Evolutionary conservation across 1,140 invertebrate species (phyloP).

Genomic region (Agrilus planipennis): DNA sequence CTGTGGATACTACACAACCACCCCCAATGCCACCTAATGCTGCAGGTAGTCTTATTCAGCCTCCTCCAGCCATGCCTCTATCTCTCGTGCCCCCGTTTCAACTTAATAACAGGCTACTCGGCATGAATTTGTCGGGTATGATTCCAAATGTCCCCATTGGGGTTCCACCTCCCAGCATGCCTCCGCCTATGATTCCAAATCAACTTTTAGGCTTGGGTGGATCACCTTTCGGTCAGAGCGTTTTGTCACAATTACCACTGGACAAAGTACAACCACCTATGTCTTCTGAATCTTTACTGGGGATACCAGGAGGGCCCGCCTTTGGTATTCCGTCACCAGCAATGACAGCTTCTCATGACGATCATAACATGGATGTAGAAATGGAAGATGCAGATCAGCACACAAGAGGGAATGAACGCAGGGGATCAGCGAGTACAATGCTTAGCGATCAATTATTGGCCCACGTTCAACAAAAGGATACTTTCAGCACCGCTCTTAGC

Average conservation of each 20-base stretch:
- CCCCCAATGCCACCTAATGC: conserved; percentile 51
- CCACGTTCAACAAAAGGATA: conserved; percentile 15
- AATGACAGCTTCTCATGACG: conserved; percentile 34
- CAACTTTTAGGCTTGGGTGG: conserved; percentile 33
- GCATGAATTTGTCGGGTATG: conserved; percentile 41
- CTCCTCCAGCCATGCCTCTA: conserved; percentile 39
- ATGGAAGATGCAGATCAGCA: conserved; percentile 43
- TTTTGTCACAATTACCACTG: conserved; percentile 15
- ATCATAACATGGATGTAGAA: conserved; percentile 55
- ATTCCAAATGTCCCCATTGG: conserved; percentile 46
- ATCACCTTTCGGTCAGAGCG: conserved; percentile 28
- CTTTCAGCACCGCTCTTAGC: conserved; percentile 5
- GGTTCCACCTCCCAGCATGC: conserved; percentile 51
- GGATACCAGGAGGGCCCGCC: conserved; percentile 38
- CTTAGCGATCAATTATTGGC: conserved; percentile 29
- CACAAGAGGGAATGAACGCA: too few species aligned
- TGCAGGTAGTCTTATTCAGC: conserved; percentile 35
- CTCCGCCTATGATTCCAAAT: conserved; percentile 39
- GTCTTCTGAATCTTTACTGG: conserved; percentile 11
- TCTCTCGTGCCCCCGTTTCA: conserved; percentile 39
- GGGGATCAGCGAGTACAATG: too few species aligned
- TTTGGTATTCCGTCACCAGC: conserved; percentile 32
- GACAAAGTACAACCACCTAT: conserved; percentile 23
- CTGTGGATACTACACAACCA: conserved; percentile 51
- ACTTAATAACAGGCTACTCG: conserved; percentile 30